These are phyloP conservation scores for Sebastes schlegelii DNA, from an alignment of 2,113 vertebrate species.

Conservation along the genomic window DNA sequence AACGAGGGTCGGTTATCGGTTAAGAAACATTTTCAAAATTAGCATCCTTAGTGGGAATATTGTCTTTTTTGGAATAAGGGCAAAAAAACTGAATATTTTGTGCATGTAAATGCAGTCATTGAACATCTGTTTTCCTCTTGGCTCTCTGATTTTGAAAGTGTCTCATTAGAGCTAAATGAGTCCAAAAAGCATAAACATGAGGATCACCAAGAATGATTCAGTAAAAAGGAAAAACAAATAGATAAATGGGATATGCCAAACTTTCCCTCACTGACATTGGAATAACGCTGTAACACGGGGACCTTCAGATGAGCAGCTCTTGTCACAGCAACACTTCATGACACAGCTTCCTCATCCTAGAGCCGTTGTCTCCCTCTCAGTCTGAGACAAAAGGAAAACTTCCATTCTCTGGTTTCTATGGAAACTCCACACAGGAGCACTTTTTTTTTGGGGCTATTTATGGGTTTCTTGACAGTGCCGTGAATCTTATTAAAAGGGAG, in stretches of 20 bases:
- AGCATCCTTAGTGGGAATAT: too few relatives aligned
- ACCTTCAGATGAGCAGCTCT: constrained; percentile 28
- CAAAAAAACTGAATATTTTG: too few relatives aligned
- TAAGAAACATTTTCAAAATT: too few relatives aligned
- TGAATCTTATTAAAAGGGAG: constrained; percentile 50
- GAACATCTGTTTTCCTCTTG: background rate
- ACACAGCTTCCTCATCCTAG: constrained; percentile 53
- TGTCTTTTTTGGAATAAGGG: too few relatives aligned
- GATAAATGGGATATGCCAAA: background rate
- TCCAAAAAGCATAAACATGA: background rate
- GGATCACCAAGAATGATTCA: background rate
- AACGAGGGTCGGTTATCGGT: too few relatives aligned
- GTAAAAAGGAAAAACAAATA: too few relatives aligned
- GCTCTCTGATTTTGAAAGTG: background rate
- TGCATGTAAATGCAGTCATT: too few relatives aligned
- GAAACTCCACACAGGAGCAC: constrained; percentile 67
- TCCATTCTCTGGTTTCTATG: constrained; percentile 73
- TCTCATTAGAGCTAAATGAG: background rate
- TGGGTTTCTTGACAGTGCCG: constrained; percentile 62
- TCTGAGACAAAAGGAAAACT: constrained; percentile 69
- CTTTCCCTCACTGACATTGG: constrained; percentile 17
- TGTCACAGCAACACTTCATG: constrained; percentile 33
- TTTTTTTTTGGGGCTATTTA: constrained; percentile 65
- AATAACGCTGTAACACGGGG: constrained; percentile 23
- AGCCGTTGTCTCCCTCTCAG: constrained; percentile 52